These are phyloP conservation scores for Ametastegia equiseti DNA, from an alignment of 2,888 invertebrate genomes.

Conservation along the genomic window DNA sequence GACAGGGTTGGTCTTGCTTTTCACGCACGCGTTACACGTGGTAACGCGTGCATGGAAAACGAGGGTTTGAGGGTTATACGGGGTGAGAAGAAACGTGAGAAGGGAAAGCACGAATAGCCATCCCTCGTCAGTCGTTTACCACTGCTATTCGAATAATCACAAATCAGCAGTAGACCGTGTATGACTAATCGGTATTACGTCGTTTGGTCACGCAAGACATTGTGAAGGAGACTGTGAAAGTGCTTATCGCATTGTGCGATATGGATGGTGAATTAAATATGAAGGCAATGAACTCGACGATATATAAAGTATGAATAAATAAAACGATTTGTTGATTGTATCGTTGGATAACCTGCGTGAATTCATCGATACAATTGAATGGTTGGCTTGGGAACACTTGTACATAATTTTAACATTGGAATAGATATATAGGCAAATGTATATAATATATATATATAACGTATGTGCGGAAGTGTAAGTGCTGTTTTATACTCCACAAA, in stretches of 20 bases:
- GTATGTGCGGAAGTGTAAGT: not conserved
- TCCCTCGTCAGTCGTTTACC: not conserved
- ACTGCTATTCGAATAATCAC: not conserved
- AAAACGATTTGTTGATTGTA: not conserved
- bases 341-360: not conserved
- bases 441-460: not conserved
- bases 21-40: too few species aligned
- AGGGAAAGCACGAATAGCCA: not conserved
- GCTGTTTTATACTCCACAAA: not conserved
- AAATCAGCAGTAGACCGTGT: not conserved
- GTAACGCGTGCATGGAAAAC: not conserved
- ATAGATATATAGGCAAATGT: not conserved
- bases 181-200: not conserved
- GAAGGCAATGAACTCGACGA: not conserved
- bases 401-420: slow-evolving; percentile 34
- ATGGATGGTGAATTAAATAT: not conserved
- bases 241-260: not conserved
- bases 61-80: not conserved
- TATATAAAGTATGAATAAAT: not conserved
- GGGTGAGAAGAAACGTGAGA: not conserved
- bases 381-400: slow-evolving; percentile 25
- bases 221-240: not conserved
- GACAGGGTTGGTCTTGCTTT: too few species aligned
- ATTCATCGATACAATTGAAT: slow-evolving; percentile 13
- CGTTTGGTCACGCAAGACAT: not conserved